Base-by-base conservation (phyloP, 2,113 vertebrate species). In the Chrysemys picta region DNA sequence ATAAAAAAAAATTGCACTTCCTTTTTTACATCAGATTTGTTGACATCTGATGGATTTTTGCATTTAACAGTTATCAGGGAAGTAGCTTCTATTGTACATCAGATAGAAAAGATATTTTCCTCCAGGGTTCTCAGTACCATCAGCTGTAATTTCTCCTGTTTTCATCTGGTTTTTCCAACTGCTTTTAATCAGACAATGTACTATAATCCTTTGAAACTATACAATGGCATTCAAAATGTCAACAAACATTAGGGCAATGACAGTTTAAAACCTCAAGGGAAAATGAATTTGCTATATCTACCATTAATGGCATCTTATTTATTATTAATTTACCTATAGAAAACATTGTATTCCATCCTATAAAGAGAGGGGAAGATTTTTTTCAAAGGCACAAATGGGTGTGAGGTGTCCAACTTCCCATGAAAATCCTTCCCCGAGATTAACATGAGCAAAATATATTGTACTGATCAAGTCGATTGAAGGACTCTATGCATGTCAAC, bases 21-120 rank as follows among this genome's bases (percentile, higher is more conserved):
- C 62, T 88, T 85, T 86, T 85, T 93, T 92, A 90, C 42, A 81
- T 78, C 21, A 90, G 35, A 84, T 50, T 93, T 93, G 65, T 87
- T 31, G 16, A n/a, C 12, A 50, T 76, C 29, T 79, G 10, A 38
- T 38, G n/a, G 65, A n/a, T 72, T 72, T 72, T 22, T 72, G 27
- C 84, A 56, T n/a, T 90, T 87, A 84, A 62, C 35, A 90, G 75
- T 88, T 90, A 56, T 78, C 16, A 91, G 75, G 38, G 29, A 62
- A 62, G 10, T 83, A 8, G 75, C 50, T 49, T 95, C 86, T 47
- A 85, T 8, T 89, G 47, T 84, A 56, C 52, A 59, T 80, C 25
- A 84, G 35, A 57, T 6, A 62, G 72, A 72, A 91, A 85, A 85
- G 27, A 38, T 38, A 65, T 56, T 88, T 54, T 91, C 76, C 12